phyloP scores from a whole-genome alignment of 2,113 vertebrate species.

The Pandion haliaetus region DNA sequence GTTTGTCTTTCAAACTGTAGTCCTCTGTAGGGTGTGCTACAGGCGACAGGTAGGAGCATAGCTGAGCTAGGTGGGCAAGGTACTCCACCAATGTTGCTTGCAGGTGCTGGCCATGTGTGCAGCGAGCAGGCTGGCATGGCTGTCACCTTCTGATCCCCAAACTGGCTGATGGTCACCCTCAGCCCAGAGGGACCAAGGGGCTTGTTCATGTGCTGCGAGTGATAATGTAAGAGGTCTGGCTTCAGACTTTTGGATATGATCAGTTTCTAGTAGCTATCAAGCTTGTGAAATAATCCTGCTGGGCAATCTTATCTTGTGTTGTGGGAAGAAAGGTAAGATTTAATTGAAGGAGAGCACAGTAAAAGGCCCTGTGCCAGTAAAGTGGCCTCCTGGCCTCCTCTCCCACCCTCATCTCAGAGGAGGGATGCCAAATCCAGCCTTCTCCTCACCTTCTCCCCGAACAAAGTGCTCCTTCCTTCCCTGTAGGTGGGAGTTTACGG shows the following conservation, averaged over 20 bases:
- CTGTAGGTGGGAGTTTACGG: background rate
- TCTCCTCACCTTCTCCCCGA: background rate
- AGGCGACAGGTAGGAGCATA: background rate
- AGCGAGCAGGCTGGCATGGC: background rate
- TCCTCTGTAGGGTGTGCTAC: background rate
- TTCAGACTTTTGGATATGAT: background rate
- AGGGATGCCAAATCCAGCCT: background rate
- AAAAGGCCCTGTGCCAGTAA: background rate
- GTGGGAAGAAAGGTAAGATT: background rate
- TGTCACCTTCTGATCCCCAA: background rate
- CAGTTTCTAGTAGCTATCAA: background rate
- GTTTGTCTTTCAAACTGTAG: background rate
- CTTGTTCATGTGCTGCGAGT: background rate
- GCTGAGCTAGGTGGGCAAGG: background rate
- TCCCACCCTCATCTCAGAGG: background rate
- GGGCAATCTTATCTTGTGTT: background rate
- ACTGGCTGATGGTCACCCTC: background rate
- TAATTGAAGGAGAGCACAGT: background rate
- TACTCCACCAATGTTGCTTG: background rate
- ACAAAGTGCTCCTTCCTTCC: background rate
- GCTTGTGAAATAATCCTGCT: background rate
- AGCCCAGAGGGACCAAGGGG: background rate
- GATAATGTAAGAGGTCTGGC: background rate
- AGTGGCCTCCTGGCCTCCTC: background rate
- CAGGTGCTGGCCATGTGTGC: rapidly evolving